A percentile compares a stretch with the other conserved stretches of the same genome.
phyloP scores from a whole-genome alignment of 2,888 invertebrate species.

The Rhingia rostrata region DNA sequence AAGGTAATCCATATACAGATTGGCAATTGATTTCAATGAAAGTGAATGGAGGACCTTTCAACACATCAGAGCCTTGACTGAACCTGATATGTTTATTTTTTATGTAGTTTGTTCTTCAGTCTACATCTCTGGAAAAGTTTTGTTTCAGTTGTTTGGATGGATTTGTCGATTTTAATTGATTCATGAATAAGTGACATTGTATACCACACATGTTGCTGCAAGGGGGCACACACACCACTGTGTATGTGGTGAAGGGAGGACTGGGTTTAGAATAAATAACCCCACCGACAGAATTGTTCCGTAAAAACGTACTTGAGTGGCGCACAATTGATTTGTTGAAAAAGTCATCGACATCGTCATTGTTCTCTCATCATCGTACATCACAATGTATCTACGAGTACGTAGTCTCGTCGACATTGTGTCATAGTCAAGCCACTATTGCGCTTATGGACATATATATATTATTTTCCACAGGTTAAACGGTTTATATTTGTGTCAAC shows the following conservation, averaged over 20 bases:
- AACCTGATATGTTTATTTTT: too few species aligned
- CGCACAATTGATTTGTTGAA: conserved; percentile 67
- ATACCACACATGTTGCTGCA: conserved; percentile 30
- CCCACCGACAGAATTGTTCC: conserved; percentile 53
- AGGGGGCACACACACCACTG: not conserved
- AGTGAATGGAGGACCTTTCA: not conserved
- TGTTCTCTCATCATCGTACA: not conserved
- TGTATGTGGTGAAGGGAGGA: not conserved
- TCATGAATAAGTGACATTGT: conserved; percentile 52
- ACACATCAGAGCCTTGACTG: not conserved
- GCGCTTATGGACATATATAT: conserved; percentile 43
- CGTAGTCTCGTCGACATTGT: not conserved
- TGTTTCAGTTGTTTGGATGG: conserved; percentile 22
- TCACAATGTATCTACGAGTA: too few species aligned
- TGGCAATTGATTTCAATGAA: not conserved
- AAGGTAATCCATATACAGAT: conserved; percentile 17
- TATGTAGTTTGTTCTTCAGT: too few species aligned
- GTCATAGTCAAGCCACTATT: conserved; percentile 47
- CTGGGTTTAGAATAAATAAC: conserved; percentile 46
- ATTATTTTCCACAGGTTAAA: conserved; percentile 71
- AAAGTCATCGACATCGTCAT: conserved; percentile 49
- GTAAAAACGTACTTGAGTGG: conserved; percentile 51
- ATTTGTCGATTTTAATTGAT: conserved; percentile 54
- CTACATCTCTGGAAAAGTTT: not conserved
- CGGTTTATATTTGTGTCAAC: conserved; percentile 47